A percentile compares a stretch with the other conserved stretches of the same genome.
Evolutionary conservation across 2,888 invertebrate genomes (phyloP).

Genomic region (Dryobotodes eremita): DNA sequence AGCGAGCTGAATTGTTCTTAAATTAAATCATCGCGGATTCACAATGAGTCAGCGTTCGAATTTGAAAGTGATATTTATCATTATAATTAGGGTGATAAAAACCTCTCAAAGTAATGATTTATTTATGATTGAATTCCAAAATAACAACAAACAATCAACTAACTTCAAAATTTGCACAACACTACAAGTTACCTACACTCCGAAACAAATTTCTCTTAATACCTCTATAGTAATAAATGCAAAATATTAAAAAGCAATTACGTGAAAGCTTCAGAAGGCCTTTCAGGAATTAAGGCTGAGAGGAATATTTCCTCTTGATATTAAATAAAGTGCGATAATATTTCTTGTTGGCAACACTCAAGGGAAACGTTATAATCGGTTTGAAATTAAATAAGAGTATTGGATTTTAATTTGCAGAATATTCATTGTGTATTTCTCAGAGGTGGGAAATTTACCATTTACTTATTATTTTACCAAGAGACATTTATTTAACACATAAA

Average conservation of each 20-base stretch:
- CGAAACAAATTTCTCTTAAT: slow-evolving; percentile 3
- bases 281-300: slow-evolving; percentile 20
- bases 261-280: neutral
- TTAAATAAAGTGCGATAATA: slow-evolving; percentile 45
- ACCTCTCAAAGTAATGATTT: neutral
- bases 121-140: neutral
- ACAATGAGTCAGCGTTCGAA: neutral
- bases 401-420: neutral
- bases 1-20: neutral
- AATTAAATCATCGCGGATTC: neutral
- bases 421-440: no score
- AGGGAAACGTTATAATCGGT: slow-evolving; percentile 17
- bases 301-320: slow-evolving; percentile 24
- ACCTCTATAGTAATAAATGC: slow-evolving; percentile 32
- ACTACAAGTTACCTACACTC: neutral
- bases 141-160: slow-evolving; percentile 11
- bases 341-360: slow-evolving; percentile 24
- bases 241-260: slow-evolving; percentile 50
- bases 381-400: neutral
- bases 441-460: no score
- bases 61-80: neutral
- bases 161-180: slow-evolving; percentile 15
- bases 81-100: neutral
- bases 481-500: no score
- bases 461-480: no score